Evolutionary conservation across 2,797 vertebrate genomes (phyloP), one percentile per base, ranked within the genome.

Genomic region (Bufotes viridis): DNA sequence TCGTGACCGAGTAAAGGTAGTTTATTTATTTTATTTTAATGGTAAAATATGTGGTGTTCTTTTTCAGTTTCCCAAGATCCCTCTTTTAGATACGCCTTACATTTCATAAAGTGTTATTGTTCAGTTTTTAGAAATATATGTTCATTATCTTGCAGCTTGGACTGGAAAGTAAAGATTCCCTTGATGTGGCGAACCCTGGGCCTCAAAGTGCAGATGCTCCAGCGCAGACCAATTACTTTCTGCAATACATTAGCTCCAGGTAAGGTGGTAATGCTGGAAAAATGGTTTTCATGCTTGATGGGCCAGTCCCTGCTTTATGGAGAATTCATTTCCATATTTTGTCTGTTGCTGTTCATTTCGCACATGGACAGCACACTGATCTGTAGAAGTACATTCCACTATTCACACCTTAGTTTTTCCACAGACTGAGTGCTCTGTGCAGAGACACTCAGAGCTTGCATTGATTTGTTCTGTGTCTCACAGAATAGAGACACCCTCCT

Each of bases 171-270:
- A 93, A 94, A 81, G 94, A 95, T 87, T 91, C 92, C 78, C 92
- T 92, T 0, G 96, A 97, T 14, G 91, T 92, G 84, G 98, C 96
- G 91, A 96, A 94, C 0, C 26, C 92, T 0, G 91, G 92, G 76
- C 89, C 93, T 17, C 91, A 93, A 70, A 90, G 93, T 75, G 92
- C 93, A 87, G 97, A 98, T 49, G 87, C 86, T 15, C 96, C 97
- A 79, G 91, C 96, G 34, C 96, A 95, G 42, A 99, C 98, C 83
- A 99, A 99, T 93, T 99, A 99, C 92, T 99, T 99, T 92, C 94
- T 99, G 82, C 98, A 99, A 92, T 99, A 98, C 92, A 99, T 98
- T 95, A 97, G 97, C 91, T 96, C 97, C 94, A 98, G 97, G 98
- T 99, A 92, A 88, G 76, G 9, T 14, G 18, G 2, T 42, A 14